A percentile compares a stretch with the other conserved stretches of the same genome.
phyloP scores from a whole-genome alignment of 2,113 vertebrate species.

The Strix uralensis region DNA sequence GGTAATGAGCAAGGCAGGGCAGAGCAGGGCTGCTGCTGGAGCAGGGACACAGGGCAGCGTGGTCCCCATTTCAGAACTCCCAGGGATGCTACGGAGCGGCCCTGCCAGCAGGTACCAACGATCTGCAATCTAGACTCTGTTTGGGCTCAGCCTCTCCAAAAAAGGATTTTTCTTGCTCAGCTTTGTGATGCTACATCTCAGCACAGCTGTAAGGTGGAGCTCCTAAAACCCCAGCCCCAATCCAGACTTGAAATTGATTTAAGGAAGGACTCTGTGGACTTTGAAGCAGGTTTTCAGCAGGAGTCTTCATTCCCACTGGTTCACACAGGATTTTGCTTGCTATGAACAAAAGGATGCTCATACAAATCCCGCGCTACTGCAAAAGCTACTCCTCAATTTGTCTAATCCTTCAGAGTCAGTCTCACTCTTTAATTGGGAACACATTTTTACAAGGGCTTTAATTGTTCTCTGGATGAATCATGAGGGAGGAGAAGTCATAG shows the following conservation, averaged over 20 bases:
- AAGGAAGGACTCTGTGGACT: not conserved
- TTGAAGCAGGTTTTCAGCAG: not conserved
- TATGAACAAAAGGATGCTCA: not conserved
- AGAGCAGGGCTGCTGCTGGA: not conserved
- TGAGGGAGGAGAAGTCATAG: not conserved
- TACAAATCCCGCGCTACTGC: not conserved
- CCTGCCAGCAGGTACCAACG: not conserved
- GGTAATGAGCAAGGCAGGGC: not conserved
- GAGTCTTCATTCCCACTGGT: not conserved
- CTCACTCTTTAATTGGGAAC: conserved; percentile 3
- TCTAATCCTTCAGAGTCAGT: not conserved
- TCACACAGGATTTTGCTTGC: not conserved
- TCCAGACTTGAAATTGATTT: not conserved
- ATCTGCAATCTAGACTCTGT: rapidly evolving
- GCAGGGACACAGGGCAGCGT: rapidly evolving
- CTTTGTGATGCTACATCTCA: not conserved
- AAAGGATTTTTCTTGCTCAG: not conserved
- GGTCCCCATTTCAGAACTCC: not conserved
- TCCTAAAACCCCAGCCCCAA: rapidly evolving
- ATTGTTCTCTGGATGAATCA: conserved; percentile 16
- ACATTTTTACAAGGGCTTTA: not conserved
- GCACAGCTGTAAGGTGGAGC: not conserved
- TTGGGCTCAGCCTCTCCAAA: not conserved
- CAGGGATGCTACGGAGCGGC: not conserved
- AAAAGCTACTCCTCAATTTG: not conserved